Evolutionary conservation across 1,140 invertebrate species (phyloP).

Genomic region (Drosophila pruinosa): DNA sequence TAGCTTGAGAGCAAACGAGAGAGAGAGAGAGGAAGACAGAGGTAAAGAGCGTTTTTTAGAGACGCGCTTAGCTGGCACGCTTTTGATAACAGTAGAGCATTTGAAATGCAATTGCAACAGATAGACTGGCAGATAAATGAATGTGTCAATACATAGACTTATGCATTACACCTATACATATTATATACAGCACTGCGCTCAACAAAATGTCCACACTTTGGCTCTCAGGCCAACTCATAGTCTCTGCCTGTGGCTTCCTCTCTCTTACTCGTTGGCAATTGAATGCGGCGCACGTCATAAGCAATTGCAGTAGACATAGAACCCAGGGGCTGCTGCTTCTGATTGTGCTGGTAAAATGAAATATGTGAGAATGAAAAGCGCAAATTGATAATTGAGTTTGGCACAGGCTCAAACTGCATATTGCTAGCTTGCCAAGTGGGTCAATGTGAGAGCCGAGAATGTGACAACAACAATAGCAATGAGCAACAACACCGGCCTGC

Average conservation of each 20-base stretch:
- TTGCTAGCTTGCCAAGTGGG: slow-evolving; percentile 59
- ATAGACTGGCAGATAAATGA: slow-evolving; percentile 15
- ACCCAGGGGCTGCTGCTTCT: neutral
- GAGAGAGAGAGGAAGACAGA: neutral
- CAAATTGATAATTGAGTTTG: slow-evolving; percentile 79
- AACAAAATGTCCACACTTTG: slow-evolving; percentile 6
- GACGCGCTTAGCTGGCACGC: slow-evolving; percentile 64
- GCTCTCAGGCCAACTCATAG: neutral
- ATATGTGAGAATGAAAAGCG: slow-evolving; percentile 57
- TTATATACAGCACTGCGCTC: neutral
- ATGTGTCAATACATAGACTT: neutral
- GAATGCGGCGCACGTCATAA: slow-evolving; percentile 25
- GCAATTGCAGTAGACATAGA: slow-evolving; percentile 6
- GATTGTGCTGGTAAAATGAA: slow-evolving; percentile 20
- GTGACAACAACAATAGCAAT: neutral
- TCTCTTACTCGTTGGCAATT: neutral
- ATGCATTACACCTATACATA: neutral
- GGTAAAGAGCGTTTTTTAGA: slow-evolving; percentile 43
- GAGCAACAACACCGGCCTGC: neutral
- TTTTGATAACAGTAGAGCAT: slow-evolving; percentile 65
- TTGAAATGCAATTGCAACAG: slow-evolving; percentile 72
- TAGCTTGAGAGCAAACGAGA: neutral
- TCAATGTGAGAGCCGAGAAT: slow-evolving; percentile 50
- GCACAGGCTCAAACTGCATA: slow-evolving; percentile 70
- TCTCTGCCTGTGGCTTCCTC: neutral